phyloP scores from a whole-genome alignment of 2,888 invertebrate species.

The Macroteleia sp. region DNA sequence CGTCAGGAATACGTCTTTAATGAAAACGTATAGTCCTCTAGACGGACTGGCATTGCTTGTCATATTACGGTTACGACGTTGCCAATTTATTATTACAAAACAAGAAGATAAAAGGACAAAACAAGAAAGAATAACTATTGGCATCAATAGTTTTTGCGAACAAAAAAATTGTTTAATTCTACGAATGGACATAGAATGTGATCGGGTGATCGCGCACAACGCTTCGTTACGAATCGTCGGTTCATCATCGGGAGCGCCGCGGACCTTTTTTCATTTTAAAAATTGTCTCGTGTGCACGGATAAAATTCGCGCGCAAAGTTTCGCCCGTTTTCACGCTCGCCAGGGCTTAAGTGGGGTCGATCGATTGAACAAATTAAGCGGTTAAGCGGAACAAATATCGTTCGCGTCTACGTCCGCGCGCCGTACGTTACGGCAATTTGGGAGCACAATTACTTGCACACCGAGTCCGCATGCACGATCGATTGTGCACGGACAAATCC shows the following conservation, averaged over 20 bases:
- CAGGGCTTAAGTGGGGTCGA: conserved; percentile 62
- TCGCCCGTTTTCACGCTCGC: conserved; percentile 63
- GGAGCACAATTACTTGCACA: conserved; percentile 63
- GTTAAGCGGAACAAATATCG: conserved; percentile 70
- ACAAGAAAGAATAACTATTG: not conserved
- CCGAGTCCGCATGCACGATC: conserved; percentile 53
- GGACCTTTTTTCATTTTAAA: conserved; percentile 19
- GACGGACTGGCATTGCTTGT: conserved; percentile 15
- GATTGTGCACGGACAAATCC: conserved; percentile 52
- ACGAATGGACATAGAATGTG: not conserved
- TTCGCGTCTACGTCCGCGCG: conserved; percentile 62
- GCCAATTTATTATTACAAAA: conserved; percentile 10
- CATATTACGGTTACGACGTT: conserved; percentile 3
- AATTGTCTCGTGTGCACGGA: conserved; percentile 24
- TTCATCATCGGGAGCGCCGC: conserved; percentile 21
- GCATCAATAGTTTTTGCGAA: not conserved
- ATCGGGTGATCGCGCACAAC: conserved; percentile 7
- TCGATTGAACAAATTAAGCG: conserved; percentile 71
- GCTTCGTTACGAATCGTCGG: conserved; percentile 17
- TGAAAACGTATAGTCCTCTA: conserved; percentile 21
- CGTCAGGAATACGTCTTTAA: too few relatives aligned
- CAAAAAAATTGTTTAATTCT: conserved; percentile 13
- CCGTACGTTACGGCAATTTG: conserved; percentile 66
- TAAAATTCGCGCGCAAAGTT: conserved; percentile 53
- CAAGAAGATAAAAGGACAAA: not conserved